Evolutionary conservation across 1,140 invertebrate genomes (phyloP), one percentile per base, ranked within the genome.

Genomic region (Seison nebaliae): DNA sequence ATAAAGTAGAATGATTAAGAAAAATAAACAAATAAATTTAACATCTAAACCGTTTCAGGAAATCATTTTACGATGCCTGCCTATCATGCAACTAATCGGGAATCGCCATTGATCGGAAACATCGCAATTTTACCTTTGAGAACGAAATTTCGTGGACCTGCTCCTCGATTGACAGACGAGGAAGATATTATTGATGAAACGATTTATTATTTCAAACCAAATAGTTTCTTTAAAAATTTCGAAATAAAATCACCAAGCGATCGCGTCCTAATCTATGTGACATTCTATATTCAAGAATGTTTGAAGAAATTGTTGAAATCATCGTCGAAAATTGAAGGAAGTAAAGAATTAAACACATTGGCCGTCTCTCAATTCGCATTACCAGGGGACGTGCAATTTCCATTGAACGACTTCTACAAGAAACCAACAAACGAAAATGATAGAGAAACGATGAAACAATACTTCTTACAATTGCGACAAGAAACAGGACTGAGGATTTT

Each of bases 161-260:
- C 39, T n/a, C 39, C 39, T 1, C 35, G 20, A 31, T 21, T 24
- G 11, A 34, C 38, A 62, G 20, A 48, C 38, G 71, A 76, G 18
- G 64, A 69, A 45, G 91, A 98, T 59, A 80, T 96, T 45, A 80
- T 98, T 45, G 88, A 98, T 64, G 91, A 96, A 67, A 76, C 84
- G 19, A 63, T 98, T 7, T 76, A 76, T 51, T 96, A 72, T 55
- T 98, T 98, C 57, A 93, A 88, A 65, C 83, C 91, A 2, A 96
- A 96, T 63, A 84, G 98, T 5, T 96, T 98, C 58, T 96, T 96
- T 55, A 71, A 83, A 46, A 93, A 81, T 28, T 96, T 91, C 59
- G 86, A 96, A 64, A 84, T 94, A 38, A 91, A 88, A 68, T 75
- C 73, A 50, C 79, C 88, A 58, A 71, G 80, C 15, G 86, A 94